Percentiles rank a stretch among this genome's conserved stretches.
Evolutionary conservation across 2,797 vertebrate genomes (phyloP).

Genomic region (Brotula barbata): DNA sequence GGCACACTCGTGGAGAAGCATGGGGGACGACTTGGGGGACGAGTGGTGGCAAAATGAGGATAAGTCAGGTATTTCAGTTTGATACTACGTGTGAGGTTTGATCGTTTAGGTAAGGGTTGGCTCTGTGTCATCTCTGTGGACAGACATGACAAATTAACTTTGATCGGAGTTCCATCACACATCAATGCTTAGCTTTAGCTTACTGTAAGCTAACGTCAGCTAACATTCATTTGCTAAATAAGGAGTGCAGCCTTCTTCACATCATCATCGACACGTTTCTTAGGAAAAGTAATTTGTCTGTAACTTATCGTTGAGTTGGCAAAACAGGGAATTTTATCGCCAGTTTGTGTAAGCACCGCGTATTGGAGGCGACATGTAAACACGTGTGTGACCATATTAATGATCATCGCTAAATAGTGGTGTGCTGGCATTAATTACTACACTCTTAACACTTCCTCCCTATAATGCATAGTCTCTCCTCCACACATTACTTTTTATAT

Average conservation of each 20-base stretch:
- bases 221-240: background rate
- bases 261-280: background rate
- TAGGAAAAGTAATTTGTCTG: background rate
- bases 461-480: background rate
- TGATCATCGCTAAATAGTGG: no score
- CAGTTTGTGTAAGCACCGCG: background rate
- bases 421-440: no score
- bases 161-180: background rate
- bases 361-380: conserved; percentile 12
- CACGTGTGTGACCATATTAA: no score
- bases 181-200: background rate
- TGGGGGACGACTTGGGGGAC: conserved; percentile 79
- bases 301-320: background rate
- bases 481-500: background rate
- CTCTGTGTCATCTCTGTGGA: background rate
- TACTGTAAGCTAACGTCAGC: conserved; percentile 48
- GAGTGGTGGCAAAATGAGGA: conserved; percentile 74
- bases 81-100: no score
- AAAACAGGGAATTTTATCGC: background rate
- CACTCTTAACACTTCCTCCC: background rate
- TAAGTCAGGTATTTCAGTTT: conserved; percentile 52
- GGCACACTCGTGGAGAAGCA: conserved; percentile 34
- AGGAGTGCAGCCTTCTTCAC: background rate
- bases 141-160: background rate
- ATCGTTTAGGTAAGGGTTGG: background rate